These are phyloP conservation scores for Drosophila melanosoma DNA, from an alignment of 2,888 invertebrate species.

Conservation along the genomic window DNA sequence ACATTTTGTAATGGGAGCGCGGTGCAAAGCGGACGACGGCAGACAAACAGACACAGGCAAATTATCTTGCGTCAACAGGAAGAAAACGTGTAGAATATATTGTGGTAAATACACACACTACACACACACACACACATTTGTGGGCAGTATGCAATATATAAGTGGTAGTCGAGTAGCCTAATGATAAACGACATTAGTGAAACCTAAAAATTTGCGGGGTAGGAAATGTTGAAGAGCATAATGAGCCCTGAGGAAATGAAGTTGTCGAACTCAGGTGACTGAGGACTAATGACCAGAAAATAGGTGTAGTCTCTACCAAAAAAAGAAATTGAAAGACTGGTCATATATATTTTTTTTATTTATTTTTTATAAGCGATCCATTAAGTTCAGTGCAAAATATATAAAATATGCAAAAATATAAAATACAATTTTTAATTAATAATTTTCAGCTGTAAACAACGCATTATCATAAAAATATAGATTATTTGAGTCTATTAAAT, in stretches of 20 bases:
- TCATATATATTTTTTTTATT: neutral
- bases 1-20: conserved; percentile 74
- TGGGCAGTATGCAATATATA: conserved; percentile 21
- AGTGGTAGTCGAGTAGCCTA: conserved; percentile 50
- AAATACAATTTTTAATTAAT: neutral
- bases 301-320: neutral
- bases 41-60: conserved; percentile 54
- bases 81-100: conserved; percentile 55
- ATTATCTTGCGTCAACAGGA: conserved; percentile 79
- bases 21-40: conserved; percentile 20
- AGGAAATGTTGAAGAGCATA: conserved; percentile 32
- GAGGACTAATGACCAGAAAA: conserved; percentile 45
- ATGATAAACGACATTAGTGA: conserved; percentile 79
- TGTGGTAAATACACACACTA: conserved; percentile 27
- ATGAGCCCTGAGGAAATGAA: conserved; percentile 61
- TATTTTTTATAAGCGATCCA: neutral
- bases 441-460: neutral
- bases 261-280: conserved; percentile 51
- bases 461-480: neutral
- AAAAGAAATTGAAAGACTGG: neutral
- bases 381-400: neutral
- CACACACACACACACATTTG: conserved; percentile 13
- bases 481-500: neutral
- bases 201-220: conserved; percentile 30
- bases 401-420: no score